These are phyloP conservation scores for Tachypleus tridentatus DNA, from an alignment of 1,140 invertebrate species.

Conservation along the genomic window DNA sequence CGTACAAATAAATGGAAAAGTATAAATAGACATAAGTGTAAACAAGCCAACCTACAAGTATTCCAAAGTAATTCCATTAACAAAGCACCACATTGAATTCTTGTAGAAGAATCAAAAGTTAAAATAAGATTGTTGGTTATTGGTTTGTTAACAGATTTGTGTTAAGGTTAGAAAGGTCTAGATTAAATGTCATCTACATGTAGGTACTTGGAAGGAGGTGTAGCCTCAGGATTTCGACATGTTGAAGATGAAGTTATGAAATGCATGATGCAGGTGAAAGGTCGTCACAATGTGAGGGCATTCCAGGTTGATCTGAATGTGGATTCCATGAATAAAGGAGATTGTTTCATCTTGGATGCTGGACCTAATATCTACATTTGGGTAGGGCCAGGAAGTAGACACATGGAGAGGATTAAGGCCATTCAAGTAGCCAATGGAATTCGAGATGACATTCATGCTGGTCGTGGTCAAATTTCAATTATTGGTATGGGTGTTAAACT, in stretches of 20 bases:
- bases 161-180: too few relatives aligned
- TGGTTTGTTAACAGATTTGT: too few relatives aligned
- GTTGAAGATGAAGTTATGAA: slow-evolving; percentile 59
- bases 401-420: slow-evolving; percentile 62
- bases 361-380: slow-evolving; percentile 65
- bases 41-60: too few relatives aligned
- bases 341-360: slow-evolving; percentile 76
- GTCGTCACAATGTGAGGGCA: slow-evolving; percentile 71
- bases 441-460: slow-evolving; percentile 69
- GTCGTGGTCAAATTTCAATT: slow-evolving; percentile 56
- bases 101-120: too few relatives aligned
- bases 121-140: too few relatives aligned
- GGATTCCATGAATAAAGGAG: slow-evolving; percentile 74
- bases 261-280: slow-evolving; percentile 74
- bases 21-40: too few relatives aligned
- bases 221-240: slow-evolving; percentile 69
- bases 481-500: slow-evolving; percentile 44
- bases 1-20: too few relatives aligned
- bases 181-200: background rate
- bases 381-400: slow-evolving; percentile 49
- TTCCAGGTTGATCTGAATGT: slow-evolving; percentile 56
- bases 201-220: slow-evolving; percentile 70
- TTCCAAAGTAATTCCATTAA: too few relatives aligned
- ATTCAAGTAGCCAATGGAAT: slow-evolving; percentile 64
- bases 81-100: too few relatives aligned